Percentiles rank a stretch among this genome's conserved stretches.
phyloP scores from a whole-genome alignment of 2,113 vertebrate species.

The Pterocles gutturalis region DNA sequence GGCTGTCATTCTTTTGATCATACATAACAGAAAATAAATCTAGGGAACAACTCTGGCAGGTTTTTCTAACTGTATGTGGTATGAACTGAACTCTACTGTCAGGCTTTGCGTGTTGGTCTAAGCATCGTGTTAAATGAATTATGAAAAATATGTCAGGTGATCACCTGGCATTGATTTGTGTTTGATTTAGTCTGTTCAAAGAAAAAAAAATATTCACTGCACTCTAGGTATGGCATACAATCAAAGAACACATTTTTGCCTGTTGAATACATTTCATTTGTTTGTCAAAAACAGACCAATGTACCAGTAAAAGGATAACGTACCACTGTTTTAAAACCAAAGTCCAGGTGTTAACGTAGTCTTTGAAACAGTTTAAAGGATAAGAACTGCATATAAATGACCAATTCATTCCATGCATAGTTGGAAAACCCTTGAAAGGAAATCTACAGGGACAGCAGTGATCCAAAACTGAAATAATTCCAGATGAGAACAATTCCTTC shows the following conservation, averaged over 20 bases:
- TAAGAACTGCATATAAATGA: not conserved
- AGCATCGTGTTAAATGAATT: not conserved
- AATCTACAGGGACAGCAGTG: not conserved
- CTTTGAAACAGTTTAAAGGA: not conserved
- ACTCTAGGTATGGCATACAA: not conserved
- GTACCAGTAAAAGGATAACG: not conserved
- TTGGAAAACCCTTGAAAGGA: not conserved
- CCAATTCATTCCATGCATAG: not conserved
- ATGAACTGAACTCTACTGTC: not conserved
- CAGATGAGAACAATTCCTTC: not conserved
- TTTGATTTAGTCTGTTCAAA: not conserved
- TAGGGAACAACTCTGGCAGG: not conserved
- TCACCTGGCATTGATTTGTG: not conserved
- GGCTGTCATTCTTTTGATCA: not conserved
- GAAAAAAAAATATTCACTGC: not conserved
- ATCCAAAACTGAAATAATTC: not conserved
- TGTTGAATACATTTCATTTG: not conserved
- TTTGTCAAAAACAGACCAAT: not conserved
- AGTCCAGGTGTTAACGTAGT: not conserved
- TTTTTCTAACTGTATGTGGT: not conserved
- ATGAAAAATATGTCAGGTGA: not conserved
- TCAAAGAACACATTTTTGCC: not conserved
- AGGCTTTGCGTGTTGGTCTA: not conserved
- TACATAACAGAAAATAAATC: not conserved
- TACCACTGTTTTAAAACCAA: not conserved